phyloP scores from a whole-genome alignment of 1,140 invertebrate species.

The Hycleus cichorii region DNA sequence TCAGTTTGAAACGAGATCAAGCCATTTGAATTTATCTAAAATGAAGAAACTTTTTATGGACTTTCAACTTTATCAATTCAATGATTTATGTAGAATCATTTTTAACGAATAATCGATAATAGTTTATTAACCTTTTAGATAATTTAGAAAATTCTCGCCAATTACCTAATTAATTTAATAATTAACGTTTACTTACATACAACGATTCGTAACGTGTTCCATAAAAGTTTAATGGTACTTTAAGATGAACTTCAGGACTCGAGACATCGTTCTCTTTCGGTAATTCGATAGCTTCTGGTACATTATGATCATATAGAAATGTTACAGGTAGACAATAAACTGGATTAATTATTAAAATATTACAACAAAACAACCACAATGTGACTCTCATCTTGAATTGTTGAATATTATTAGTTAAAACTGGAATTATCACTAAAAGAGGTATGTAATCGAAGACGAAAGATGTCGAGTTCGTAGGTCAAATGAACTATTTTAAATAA shows the following conservation, averaged over 20 bases:
- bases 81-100: too few species aligned
- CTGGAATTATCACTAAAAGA: too few species aligned
- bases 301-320: conserved; percentile 27
- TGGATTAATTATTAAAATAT: too few species aligned
- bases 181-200: conserved; percentile 35
- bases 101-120: background rate
- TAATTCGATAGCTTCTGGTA: conserved; percentile 29
- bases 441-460: too few species aligned
- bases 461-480: too few species aligned
- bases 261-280: conserved; percentile 43
- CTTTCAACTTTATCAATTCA: background rate
- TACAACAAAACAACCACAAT: too few species aligned
- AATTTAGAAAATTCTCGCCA: background rate
- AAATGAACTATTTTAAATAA: too few species aligned
- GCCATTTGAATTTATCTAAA: conserved; percentile 85
- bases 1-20: conserved; percentile 83
- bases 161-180: background rate
- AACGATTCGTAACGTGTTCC: conserved; percentile 31
- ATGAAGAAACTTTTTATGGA: background rate
- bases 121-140: conserved; percentile 3
- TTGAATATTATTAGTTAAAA: too few species aligned
- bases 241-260: conserved; percentile 43
- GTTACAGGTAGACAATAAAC: conserved; percentile 11
- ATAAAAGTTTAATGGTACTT: conserved; percentile 40
- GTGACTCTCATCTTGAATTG: too few species aligned